Percentiles rank a stretch among this genome's conserved stretches.
phyloP scores from a whole-genome alignment of 1,140 invertebrate genomes.

The Dendroctonus valens region DNA sequence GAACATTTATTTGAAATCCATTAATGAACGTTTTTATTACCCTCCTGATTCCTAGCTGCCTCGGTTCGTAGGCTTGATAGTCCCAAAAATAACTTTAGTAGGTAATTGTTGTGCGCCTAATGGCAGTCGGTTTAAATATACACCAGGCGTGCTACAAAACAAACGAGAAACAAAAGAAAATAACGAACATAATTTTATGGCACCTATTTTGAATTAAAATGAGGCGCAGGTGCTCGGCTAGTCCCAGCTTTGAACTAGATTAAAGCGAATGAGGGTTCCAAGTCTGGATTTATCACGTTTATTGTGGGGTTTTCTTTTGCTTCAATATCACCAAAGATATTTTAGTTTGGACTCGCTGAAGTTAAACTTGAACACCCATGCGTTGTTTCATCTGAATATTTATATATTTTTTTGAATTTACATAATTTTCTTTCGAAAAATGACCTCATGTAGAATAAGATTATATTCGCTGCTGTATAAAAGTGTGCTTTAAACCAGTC shows the following conservation, averaged over 20 bases:
- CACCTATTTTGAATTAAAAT: slow-evolving; percentile 25
- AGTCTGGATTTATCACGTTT: no score
- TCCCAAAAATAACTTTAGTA: slow-evolving; percentile 26
- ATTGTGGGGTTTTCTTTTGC: no score
- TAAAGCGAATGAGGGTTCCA: no score
- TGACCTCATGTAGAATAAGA: no score
- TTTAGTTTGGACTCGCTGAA: no score
- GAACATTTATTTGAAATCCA: slow-evolving; percentile 14
- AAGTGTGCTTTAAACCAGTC: slow-evolving; percentile 17
- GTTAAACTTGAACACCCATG: no score
- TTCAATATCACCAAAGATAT: no score
- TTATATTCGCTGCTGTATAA: no score
- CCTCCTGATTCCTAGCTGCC: background rate
- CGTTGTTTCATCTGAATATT: no score
- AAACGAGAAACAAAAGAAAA: slow-evolving; percentile 18
- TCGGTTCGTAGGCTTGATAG: background rate
- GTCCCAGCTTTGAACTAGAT: slow-evolving; percentile 8
- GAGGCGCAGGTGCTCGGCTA: slow-evolving; percentile 7
- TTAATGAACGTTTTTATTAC: slow-evolving; percentile 26
- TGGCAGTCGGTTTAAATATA: slow-evolving; percentile 27
- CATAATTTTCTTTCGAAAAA: no score
- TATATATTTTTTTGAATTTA: no score
- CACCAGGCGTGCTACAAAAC: slow-evolving; percentile 16
- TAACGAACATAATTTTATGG: slow-evolving; percentile 29
- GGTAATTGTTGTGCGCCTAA: slow-evolving; percentile 31